Base-by-base conservation (phyloP, 1,140 invertebrate genomes). In the Drosophila miranda region DNA sequence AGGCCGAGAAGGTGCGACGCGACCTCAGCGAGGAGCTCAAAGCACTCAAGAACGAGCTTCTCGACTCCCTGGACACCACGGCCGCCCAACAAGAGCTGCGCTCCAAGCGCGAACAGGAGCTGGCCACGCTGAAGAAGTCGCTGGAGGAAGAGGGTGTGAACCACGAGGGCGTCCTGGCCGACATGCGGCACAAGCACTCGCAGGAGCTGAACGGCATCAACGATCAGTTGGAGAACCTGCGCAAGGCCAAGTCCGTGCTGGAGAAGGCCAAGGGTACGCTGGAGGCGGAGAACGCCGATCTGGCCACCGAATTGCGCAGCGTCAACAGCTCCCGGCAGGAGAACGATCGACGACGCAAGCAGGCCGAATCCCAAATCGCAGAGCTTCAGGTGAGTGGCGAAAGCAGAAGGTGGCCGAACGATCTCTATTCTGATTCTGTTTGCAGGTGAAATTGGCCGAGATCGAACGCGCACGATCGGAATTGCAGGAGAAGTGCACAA, bases 1-100 rank as follows among this genome's bases (percentile, higher is more conserved):
- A 99, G 91, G 98, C 98, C 1, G 98, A 99, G 91, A 99, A 99
- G 91, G 94, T 97, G 63, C 96, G 98, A 72, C 93, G 97, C 38
- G 98, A 99, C 91, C 92, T 99, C 42, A 98, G 98, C 91, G 98
- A 99, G 92, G 98, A 99, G 92, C 92, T 99, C 14, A 98, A 99
- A 91, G 97, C 98, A 3, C 92, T 99, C 59, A 99, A 99, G 91
- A 99, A 97, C 89, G 98, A 99, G 92, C 92, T 99, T 45, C 93
- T 99, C 44, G 98, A 99, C 92, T 98, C 98, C 1, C 91, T 98
- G 67, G 98, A 99, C 84, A 97, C 96, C 11, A 99, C 98, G 28
- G 97, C 97, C 5, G 94, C 95, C 2, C 97, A 98, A 90, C 96
- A 99, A 91, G 98, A 99, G 91, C 91, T 99, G 21, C 93, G 98